phyloP scores from a whole-genome alignment of 2,113 vertebrate genomes.

The Pygoscelis antarcticus region DNA sequence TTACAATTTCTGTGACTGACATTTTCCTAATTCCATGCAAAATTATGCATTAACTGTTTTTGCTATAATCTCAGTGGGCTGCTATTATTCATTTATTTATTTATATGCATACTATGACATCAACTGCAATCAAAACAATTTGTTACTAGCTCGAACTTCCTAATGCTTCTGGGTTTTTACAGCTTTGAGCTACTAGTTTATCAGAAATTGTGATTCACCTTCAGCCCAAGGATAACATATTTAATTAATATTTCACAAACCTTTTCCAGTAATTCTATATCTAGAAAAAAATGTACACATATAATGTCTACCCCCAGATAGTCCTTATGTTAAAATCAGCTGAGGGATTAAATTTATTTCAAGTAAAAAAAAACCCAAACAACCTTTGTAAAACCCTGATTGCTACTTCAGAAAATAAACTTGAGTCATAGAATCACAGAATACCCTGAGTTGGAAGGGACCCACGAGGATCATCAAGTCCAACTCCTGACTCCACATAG shows the following conservation, averaged over 20 bases:
- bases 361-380: background rate
- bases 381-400: background rate
- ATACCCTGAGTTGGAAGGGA: background rate
- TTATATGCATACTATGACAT: background rate
- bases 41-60: background rate
- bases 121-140: background rate
- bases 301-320: background rate
- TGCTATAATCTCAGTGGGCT: background rate
- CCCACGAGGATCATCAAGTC: rapidly evolving
- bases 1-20: background rate
- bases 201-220: background rate
- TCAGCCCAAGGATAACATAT: background rate
- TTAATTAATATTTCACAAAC: background rate
- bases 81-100: conserved; percentile 7
- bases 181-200: background rate
- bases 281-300: background rate
- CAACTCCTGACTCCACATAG: background rate
- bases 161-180: background rate
- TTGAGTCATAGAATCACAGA: background rate
- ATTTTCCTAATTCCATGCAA: conserved; percentile 37
- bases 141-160: background rate
- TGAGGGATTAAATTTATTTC: background rate
- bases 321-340: background rate
- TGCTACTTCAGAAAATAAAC: background rate
- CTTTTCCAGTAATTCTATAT: background rate